Base-by-base conservation (phyloP, 2,888 invertebrate genomes). In the Antitype chi region DNA sequence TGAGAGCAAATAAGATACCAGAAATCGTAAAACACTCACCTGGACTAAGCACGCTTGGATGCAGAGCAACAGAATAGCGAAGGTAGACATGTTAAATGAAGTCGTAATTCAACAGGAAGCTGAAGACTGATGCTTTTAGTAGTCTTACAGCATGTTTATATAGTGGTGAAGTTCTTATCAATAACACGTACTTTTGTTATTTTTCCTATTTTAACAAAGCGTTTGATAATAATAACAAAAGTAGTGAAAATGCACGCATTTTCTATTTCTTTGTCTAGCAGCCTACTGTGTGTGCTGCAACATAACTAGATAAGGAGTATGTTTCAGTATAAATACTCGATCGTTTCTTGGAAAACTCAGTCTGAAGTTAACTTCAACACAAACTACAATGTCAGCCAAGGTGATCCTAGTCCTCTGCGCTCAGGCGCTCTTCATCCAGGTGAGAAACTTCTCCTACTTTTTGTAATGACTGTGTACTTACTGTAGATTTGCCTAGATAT, bases 401-500 rank as follows among this genome's bases (percentile, higher is more conserved):
- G 63, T 71, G 66, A 67, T 70, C 67, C 64, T 75, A 47, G 53
- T 75, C n/a, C 55, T 70, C 49, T 72, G 74, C 69, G 76, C 63
- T 62, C 76, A 72, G 43, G 72, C 53, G 60, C 47, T 78, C 59
- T 64, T 70, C 53, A 25, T 83, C 47, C 69, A 83, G 60, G 67
- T 78, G 11, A 53, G 78, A 64, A 43, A 66, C 6, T 1, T 47
- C 13, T 47, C 8, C 0, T 38, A 38, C 38, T 38, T 38, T 38
- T 47, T 11, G 13, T 11, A 11, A 47, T 11, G 43, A 47, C 43
- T 47, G 11, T 47, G 13, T 47, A 13, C 11, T 47, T 47, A 6
- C 13, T 47, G n/a, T n/a, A 1, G 8, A 9, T 43, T 43, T 9
- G 43, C 43, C 43, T 1, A 43, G 9, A 8, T 9, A 9, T 8